Base-by-base conservation (phyloP, 2,888 invertebrate species). In the Drosophila gaucha region DNA sequence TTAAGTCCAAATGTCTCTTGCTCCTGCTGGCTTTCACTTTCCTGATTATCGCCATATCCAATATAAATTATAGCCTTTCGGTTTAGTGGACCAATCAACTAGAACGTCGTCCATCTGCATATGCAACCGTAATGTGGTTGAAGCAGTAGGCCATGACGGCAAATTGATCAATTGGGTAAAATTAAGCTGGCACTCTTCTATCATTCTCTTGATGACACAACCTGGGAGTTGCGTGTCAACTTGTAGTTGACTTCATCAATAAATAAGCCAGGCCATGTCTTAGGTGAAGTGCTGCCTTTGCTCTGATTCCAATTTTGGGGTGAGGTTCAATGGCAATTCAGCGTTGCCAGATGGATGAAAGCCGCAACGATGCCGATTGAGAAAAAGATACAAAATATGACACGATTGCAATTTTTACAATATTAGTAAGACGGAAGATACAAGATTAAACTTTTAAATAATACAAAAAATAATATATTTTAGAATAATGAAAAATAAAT, bases 91-190 rank as follows among this genome's bases (percentile, higher is more conserved):
- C 73, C 86, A 88, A 86, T 82, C 83, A 82, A 70, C 62, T 54
- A 31, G 43, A 58, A 62, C 31, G 49, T 12, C 52, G 12, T 44
- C 64, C 63, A 82, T 75, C 67, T 75, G 80, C 87, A 86, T 78
- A 87, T 75, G 72, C 67, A 66, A 50, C 50, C 28, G 16, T 49
- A 28, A 18, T 22, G 9, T 22, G 18, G 16, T n/a, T 12, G 51
- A 16, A 30, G 31, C 65, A 28, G 16, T 10, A 26, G 49, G 46
- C 18, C 49, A 33, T 38, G 56, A 39, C 49, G 36, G 44, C 28
- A 67, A 88, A 85, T 85, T 88, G 89, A 78, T 85, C 85, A 80
- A 78, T 88, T 80, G 85, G 86, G 88, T 74, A 68, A 80, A 78
- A 87, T 88, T 85, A 88, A 73, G 73, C 62, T 36, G 60, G 31